Base-by-base conservation (phyloP, 2,888 invertebrate species). In the Dexiosoma caninum region DNA sequence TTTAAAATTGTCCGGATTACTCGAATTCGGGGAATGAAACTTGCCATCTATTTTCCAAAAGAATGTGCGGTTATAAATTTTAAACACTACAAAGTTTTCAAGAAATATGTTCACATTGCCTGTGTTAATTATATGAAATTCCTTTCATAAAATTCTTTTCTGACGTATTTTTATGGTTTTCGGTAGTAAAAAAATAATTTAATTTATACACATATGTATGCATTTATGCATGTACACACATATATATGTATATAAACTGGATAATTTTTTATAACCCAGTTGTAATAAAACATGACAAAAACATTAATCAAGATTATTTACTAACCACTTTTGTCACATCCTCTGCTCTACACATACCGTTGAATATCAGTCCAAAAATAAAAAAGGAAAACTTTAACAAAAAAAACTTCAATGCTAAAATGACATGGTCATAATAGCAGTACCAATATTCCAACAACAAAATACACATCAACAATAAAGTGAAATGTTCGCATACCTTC, bases 281-380 rank as follows among this genome's bases (percentile, higher is more conserved):
- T 78, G 70, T 81, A 80, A 78, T 76, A 78, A 78, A 76, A 66
- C 80, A 82, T 81, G 80, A 83, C 83, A 80, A 80, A 83, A 80
- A 81, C 83, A 83, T 83, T 82, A 82, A 83, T 83, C 83, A 82
- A 80, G 64, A 82, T 82, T 83, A 82, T 81, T 81, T 82, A 78
- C 82, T 78, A 74, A 76, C 80, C 80, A 75, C 69, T 78, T 74
- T 77, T 79, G 72, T 71, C 74, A 82, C 46, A 78, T 76, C 60
- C 49, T 79, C 6, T 35, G 53, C 23, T 44, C 32, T 16, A 70
- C 14, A 72, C 49, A 32, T 57, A 59, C 44, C 44, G 46, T 35
- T 44, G 7, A 32, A 74, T 23, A 57, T 9, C 46, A 44, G 40
- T 62, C 40, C 40, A 21, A 66, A n/a, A 16, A 49, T 30, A 59